Base-by-base conservation (phyloP, 2,888 invertebrate genomes). In the Nymphalis c-album region DNA sequence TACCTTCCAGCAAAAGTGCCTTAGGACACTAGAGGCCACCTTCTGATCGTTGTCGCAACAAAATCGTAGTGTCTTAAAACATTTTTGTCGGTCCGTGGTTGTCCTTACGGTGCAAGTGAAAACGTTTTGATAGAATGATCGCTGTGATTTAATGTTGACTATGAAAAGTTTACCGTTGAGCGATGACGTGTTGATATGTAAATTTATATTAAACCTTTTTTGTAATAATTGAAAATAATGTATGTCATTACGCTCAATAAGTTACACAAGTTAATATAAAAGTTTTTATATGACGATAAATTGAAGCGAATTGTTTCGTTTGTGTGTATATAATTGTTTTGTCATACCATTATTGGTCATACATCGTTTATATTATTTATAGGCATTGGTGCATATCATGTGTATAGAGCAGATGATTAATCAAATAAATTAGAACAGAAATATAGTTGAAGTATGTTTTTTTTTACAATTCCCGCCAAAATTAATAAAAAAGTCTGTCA, bases 381-480 rank as follows among this genome's bases (percentile, higher is more conserved):
- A 91, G 88, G 86, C 91, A 91, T 91, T 91, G 92, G 91, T 91
- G 92, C 92, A 92, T 92, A 92, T 92, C 92, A 92, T 91, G 92
- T 92, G 91, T 91, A 90, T 91, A 91, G 90, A 86, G 85, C 91
- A 89, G 91, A 91, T 88, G 91, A 89, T 88, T 91, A 92, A 87
- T 91, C 91, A 86, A 92, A 91, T 91, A 91, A 92, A 92, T 90
- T 92, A 91, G 91, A 91, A 87, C 71, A 80, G 85, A 88, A 88
- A 86, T 84, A 84, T 85, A 87, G 84, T 85, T 85, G 77, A 88
- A 59, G 68, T 78, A 79, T 80, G 82, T 89, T 89, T 90, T 68
- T 57, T 13, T 26, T 57, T 57, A 55, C 31, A 20, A 40, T 2
- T 10, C 40, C 35, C 53, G 26, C 5, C 13, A 26, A 22, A 26